phyloP scores from a whole-genome alignment of 2,888 invertebrate genomes.

The Agrochola macilenta region DNA sequence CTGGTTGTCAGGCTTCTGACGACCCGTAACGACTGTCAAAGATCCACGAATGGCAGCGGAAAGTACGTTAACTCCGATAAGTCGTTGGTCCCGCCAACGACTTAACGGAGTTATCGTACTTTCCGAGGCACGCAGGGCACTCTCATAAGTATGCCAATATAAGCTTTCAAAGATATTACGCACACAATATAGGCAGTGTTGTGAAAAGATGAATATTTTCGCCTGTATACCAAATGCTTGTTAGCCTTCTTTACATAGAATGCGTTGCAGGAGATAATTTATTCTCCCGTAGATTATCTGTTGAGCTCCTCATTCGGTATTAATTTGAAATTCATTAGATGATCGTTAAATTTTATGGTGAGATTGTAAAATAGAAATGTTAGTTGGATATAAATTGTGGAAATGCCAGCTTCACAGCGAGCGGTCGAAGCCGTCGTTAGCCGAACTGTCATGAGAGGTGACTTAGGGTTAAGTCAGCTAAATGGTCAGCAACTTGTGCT shows the following conservation, averaged over 20 bases:
- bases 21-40: too few species aligned
- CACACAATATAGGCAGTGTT: not conserved
- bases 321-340: conserved; percentile 56
- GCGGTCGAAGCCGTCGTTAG: conserved; percentile 12
- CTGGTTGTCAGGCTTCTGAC: too few species aligned
- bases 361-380: conserved; percentile 44
- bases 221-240: not conserved
- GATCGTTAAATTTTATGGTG: conserved; percentile 29
- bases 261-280: conserved; percentile 17
- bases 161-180: not conserved
- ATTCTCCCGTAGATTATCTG: conserved; percentile 6
- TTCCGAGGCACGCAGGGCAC: not conserved
- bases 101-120: too few species aligned
- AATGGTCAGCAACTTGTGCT: conserved; percentile 21
- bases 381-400: conserved; percentile 34
- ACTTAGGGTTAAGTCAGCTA: conserved; percentile 35
- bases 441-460: conserved; percentile 29
- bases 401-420: conserved; percentile 37
- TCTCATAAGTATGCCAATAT: not conserved
- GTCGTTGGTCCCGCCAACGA: too few species aligned
- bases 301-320: conserved; percentile 20
- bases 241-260: not conserved
- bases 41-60: too few species aligned
- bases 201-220: not conserved
- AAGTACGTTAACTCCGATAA: too few species aligned